Base-by-base conservation (phyloP, 2,113 vertebrate genomes). In the Osmerus mordax region DNA sequence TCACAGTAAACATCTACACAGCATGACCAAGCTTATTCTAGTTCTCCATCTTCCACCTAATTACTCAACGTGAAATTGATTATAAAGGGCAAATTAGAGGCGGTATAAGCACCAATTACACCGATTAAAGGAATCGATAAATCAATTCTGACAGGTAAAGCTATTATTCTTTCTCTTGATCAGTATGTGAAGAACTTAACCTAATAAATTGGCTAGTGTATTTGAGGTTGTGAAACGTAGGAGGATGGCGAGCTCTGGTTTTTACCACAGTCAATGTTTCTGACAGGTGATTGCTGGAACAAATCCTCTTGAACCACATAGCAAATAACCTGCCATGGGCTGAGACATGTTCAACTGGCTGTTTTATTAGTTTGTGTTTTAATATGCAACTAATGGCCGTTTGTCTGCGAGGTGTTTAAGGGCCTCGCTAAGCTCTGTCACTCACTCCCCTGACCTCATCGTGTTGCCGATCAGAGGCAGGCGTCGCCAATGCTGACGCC, bases 361-460 rank as follows among this genome's bases (percentile, higher is more conserved):
- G 75, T 70, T 73, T 25, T 64, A 65, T 75, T 74, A 71, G 79
- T 81, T 58, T 0, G 23, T 77, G 64, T 76, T 82, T 77, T 79
- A 87, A 78, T 82, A 70, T 81, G 70, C 70, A 56, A 65, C 77
- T 85, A 89, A 89, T 86, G 75, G 74, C 54, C 68, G 70, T 61
- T 72, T 74, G 68, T 81, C 73, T 79, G 73, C 47, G 78, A 79
- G 78, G 78, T 71, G 77, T 84, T 85, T 77, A 69, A 83, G 74
- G 75, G 79, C 80, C 71, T 29, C 47, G 52, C 74, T 80, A 58
- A 75, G 76, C 78, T 55, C 72, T 82, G 81, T 89, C 81, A 75
- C 75, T 77, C 77, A 70, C 69, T 82, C 68, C 58, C 77, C 67
- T 88, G 86, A 87, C 84, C 84, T 89, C 82, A 86, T 80, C 79